Conservation (phyloP, 2,888 invertebrate species). For the Hypena proboscidalis region DNA sequence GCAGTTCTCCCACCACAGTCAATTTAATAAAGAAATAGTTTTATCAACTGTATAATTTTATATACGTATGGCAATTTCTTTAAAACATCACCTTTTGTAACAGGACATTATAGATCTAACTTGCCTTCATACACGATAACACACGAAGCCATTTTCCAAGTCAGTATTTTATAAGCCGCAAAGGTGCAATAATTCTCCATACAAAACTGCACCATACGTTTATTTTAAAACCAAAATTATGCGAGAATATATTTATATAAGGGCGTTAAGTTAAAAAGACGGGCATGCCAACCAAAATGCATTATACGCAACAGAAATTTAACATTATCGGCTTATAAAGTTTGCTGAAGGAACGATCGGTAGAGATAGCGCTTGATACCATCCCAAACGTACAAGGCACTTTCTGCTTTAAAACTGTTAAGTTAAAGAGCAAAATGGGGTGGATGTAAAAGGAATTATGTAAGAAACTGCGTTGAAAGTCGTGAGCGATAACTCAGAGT, state of each 20-base stretch:
- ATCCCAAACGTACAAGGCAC: conserved; percentile 20
- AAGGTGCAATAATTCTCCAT: conserved; percentile 19
- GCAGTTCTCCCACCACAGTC: no score
- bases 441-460: conserved; percentile 24
- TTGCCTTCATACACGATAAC: neutral
- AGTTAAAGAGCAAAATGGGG: conserved; percentile 26
- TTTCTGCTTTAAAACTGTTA: conserved; percentile 18
- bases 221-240: conserved; percentile 28
- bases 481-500: conserved; percentile 40
- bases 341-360: conserved; percentile 30
- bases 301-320: conserved; percentile 45
- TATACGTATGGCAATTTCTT: no score
- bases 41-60: no score
- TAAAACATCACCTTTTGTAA: no score
- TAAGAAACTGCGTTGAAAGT: conserved; percentile 43
- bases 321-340: conserved; percentile 46
- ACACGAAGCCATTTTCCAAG: conserved; percentile 15
- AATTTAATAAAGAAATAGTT: no score
- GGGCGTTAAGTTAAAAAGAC: conserved; percentile 27
- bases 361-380: conserved; percentile 20
- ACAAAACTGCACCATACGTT: conserved; percentile 20
- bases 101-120: no score
- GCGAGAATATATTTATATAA: conserved; percentile 33
- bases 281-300: conserved; percentile 24
- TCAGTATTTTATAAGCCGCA: conserved; percentile 20